These are phyloP conservation scores for Syngnathoides biaculeatus DNA, from an alignment of 2,113 vertebrate genomes.

Conservation along the genomic window DNA sequence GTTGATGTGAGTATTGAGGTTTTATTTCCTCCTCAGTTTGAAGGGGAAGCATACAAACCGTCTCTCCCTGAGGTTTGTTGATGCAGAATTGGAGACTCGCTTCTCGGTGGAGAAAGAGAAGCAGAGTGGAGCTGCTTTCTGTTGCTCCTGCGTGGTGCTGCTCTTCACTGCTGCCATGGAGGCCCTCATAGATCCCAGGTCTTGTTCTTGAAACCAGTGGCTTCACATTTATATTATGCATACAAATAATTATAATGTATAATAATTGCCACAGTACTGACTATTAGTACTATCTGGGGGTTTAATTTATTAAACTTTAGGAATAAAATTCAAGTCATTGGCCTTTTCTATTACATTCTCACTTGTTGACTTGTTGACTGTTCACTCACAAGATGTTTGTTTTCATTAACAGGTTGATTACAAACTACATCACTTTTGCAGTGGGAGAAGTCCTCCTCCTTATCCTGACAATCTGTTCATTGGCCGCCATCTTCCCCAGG, in stretches of 20 bases:
- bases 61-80: slow-evolving; percentile 88
- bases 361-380: not conserved
- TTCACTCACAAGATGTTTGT: not conserved
- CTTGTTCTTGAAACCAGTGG: slow-evolving; percentile 17
- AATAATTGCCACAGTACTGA: not conserved
- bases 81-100: slow-evolving; percentile 86
- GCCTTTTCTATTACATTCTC: not conserved
- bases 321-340: not conserved
- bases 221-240: not conserved
- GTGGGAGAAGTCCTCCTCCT: slow-evolving; percentile 86
- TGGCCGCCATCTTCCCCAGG: slow-evolving; percentile 93
- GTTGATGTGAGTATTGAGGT: not conserved
- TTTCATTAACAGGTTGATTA: slow-evolving; percentile 75
- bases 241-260: not conserved
- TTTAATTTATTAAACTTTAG: not conserved
- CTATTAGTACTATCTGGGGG: not conserved
- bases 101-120: slow-evolving; percentile 97
- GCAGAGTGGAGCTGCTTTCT: slow-evolving; percentile 92
- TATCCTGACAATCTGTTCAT: slow-evolving; percentile 85
- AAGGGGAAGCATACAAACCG: slow-evolving; percentile 89
- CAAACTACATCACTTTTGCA: slow-evolving; percentile 89
- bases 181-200: slow-evolving; percentile 87
- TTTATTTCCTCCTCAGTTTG: slow-evolving; percentile 66
- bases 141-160: slow-evolving; percentile 90
- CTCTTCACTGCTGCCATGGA: slow-evolving; percentile 83